Evolutionary conservation across 1,140 invertebrate species (phyloP).

Genomic region (Scaptomyza montana): DNA sequence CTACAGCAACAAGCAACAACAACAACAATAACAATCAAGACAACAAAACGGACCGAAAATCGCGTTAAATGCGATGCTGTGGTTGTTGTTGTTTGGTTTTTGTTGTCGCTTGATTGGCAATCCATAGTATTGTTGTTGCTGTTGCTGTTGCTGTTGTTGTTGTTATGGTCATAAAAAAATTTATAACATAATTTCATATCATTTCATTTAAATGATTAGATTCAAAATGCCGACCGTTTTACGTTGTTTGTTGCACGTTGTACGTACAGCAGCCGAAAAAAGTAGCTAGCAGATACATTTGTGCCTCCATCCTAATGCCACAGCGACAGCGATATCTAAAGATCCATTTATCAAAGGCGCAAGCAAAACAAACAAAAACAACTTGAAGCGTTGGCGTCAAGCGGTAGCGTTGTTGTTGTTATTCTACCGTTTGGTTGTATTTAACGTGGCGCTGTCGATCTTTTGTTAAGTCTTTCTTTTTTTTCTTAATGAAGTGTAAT

Average conservation of each 20-base stretch:
- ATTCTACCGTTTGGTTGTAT: slow-evolving; percentile 3
- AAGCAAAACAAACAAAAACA: slow-evolving; percentile 1
- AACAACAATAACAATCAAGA: slow-evolving; percentile 18
- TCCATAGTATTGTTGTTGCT: slow-evolving; percentile 32
- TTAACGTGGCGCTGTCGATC: background rate
- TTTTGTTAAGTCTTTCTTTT: background rate
- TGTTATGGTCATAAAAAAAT: slow-evolving; percentile 60
- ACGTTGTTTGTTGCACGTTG: background rate
- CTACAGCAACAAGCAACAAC: slow-evolving; percentile 1
- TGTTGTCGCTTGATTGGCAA: slow-evolving; percentile 53
- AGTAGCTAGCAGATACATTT: slow-evolving; percentile 59
- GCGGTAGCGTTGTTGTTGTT: slow-evolving; percentile 4
- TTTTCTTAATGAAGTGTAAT: slow-evolving; percentile 8
- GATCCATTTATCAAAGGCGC: slow-evolving; percentile 39
- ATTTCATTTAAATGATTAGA: slow-evolving; percentile 79
- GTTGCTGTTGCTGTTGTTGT: slow-evolving; percentile 16
- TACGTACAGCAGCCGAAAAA: slow-evolving; percentile 40
- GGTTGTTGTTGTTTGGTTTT: slow-evolving; percentile 22
- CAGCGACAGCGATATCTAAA: slow-evolving; percentile 25
- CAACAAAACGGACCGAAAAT: slow-evolving; percentile 39
- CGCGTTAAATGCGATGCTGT: slow-evolving; percentile 58
- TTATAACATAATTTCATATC: slow-evolving; percentile 81
- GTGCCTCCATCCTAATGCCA: slow-evolving; percentile 42
- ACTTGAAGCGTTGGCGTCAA: slow-evolving; percentile 7
- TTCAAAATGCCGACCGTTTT: slow-evolving; percentile 60